Conservation (phyloP, 2,888 invertebrate species). For the Hydropsyche betteni region DNA sequence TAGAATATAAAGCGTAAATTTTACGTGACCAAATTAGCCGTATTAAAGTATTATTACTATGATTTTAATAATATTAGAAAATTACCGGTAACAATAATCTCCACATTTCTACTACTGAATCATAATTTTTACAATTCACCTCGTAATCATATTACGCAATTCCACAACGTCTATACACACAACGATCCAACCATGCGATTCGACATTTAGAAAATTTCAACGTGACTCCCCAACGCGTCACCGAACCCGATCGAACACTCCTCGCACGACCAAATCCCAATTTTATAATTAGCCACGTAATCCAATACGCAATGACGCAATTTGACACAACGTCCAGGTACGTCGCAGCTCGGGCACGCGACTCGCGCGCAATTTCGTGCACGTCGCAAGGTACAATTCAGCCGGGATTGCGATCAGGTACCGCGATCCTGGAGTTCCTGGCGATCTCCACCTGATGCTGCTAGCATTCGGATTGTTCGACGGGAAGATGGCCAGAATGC, state of each 20-base stretch:
- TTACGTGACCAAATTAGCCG: too few relatives aligned
- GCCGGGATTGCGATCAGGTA: slow-evolving; percentile 24
- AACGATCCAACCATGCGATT: too few relatives aligned
- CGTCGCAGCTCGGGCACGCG: slow-evolving; percentile 8
- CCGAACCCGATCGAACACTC: not conserved
- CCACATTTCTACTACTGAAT: too few relatives aligned
- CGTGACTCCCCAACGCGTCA: not conserved
- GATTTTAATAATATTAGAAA: too few relatives aligned
- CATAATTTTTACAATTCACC: too few relatives aligned
- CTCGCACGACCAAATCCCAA: not conserved
- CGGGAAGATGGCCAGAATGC: slow-evolving; percentile 10
- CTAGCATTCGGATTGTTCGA: slow-evolving; percentile 8
- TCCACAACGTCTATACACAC: too few relatives aligned
- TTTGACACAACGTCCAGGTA: slow-evolving; percentile 17
- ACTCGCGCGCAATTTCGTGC: slow-evolving; percentile 37
- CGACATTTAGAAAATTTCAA: too few relatives aligned
- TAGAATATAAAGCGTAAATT: too few relatives aligned
- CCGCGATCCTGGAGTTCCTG: slow-evolving; percentile 9
- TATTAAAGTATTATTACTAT: too few relatives aligned
- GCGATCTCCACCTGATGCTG: slow-evolving; percentile 14
- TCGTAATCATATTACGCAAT: too few relatives aligned
- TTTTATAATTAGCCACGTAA: slow-evolving; percentile 4
- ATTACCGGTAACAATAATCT: too few relatives aligned
- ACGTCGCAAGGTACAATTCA: slow-evolving; percentile 28
- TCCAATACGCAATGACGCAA: slow-evolving; percentile 18